Conservation (phyloP, 2,113 vertebrate genomes). For the Hiodon tergisus region DNA sequence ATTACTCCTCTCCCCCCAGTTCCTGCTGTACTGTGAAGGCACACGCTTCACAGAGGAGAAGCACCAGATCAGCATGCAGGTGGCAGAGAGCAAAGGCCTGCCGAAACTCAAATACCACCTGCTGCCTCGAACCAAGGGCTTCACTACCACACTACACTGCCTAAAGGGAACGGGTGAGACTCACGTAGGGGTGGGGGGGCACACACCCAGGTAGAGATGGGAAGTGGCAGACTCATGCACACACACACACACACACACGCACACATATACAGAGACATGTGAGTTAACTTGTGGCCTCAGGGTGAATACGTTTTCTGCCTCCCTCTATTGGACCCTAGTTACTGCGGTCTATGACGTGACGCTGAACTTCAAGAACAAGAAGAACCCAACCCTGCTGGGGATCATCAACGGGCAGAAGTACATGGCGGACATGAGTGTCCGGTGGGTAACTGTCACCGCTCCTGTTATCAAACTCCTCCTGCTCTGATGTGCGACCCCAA, state of each 20-base stretch:
- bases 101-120: conserved; percentile 92
- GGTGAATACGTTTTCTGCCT: not conserved
- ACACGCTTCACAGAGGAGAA: conserved; percentile 96
- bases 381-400: conserved; percentile 87
- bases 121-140: conserved; percentile 92
- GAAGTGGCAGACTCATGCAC: not conserved
- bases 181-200: not conserved
- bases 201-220: not conserved
- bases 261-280: not conserved
- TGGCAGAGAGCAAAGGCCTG: conserved; percentile 88
- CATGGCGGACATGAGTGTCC: conserved; percentile 88
- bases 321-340: conserved; percentile 57
- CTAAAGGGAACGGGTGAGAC: conserved; percentile 86
- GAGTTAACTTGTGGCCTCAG: not conserved
- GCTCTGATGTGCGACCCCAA: not conserved
- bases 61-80: conserved; percentile 96
- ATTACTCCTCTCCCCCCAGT: conserved; percentile 54
- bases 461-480: not conserved
- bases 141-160: conserved; percentile 92
- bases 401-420: conserved; percentile 94
- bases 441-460: conserved; percentile 57
- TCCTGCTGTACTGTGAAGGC: conserved; percentile 93
- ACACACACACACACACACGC: not conserved
- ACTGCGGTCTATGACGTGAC: conserved; percentile 93
- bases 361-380: conserved; percentile 91